A percentile compares a stretch with the other conserved stretches of the same genome.
Evolutionary conservation across 2,888 invertebrate genomes (phyloP).

Genomic region (Encarsia formosa): DNA sequence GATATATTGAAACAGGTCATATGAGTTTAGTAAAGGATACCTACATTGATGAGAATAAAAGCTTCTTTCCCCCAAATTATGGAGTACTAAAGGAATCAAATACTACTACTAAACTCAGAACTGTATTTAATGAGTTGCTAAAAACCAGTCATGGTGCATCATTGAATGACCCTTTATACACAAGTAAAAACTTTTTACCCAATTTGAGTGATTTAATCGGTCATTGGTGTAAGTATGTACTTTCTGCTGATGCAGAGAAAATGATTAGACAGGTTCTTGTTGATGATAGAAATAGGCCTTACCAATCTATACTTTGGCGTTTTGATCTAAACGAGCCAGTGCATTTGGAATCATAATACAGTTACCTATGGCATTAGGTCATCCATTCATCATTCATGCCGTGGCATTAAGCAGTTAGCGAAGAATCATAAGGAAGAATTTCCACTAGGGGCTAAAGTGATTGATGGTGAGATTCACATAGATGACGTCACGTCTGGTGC

Average conservation of each 20-base stretch:
- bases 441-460: background rate
- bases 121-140: no score
- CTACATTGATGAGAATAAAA: no score
- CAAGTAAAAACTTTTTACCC: no score
- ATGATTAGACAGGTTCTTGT: background rate
- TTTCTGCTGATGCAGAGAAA: background rate
- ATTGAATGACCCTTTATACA: no score
- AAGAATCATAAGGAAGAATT: background rate
- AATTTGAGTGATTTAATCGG: no score
- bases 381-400: background rate
- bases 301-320: background rate
- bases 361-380: background rate
- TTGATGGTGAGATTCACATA: background rate
- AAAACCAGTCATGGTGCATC: no score
- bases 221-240: no score
- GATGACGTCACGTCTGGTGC: background rate
- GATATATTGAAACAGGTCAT: no score
- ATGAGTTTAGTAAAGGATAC: no score
- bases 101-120: no score
- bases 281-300: background rate
- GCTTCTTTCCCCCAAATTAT: no score
- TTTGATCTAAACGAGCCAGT: background rate
- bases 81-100: no score
- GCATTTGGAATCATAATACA: background rate
- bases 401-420: background rate